Evolutionary conservation across 1,140 invertebrate genomes (phyloP), one percentile per base, ranked within the genome.

Genomic region (Heliconius eleuchia): DNA sequence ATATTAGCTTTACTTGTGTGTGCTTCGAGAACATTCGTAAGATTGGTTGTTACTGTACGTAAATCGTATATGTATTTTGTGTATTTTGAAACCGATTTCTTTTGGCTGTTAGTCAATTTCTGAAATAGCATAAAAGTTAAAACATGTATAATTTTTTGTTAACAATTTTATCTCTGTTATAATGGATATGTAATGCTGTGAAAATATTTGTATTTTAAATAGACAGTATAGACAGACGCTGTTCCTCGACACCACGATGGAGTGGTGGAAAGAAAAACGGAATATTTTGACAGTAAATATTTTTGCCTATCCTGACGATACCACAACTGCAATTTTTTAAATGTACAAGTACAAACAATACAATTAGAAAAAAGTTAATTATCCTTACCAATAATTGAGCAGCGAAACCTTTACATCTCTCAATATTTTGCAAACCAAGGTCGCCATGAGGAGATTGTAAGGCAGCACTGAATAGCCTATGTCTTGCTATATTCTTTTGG

Each of bases 321-420:
- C 34, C 30, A 30, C 30, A 30, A 30, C 30, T 23, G 23, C 23
- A 23, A 23, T 23, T 23, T 30, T 39, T 39, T 39, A 39, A 39
- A 39, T 39, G 42, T 3, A 46, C 42, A 16, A 3, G 42, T 16
- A 46, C 0, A 16, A 46, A 46, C 42, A 46, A 16, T 13, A 46
- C 1, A 46, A 46, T 16, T 46, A 46, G 13, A 46, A 16, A 16
- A 46, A 16, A 46, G 42, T 46, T 46, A 4, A 16, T 46, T 16
- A 3, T 34, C 30, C 30, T 89, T 92, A 96, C 95, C 94, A 95
- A 78, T 55, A 96, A 84, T 82, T 96, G 92, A 6, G 91, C 90
- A 50, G 95, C 88, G 88, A 97, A 98, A 66, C 99, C 99, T 93
- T 96, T 96, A 82, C 98, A 97, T 75, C 98, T 95, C 78, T 99